Percentiles rank a stretch among this genome's conserved stretches.
These are phyloP conservation scores for Crossoptilon crossoptilon DNA, from an alignment of 2,797 vertebrate species.

Conservation along the genomic window DNA sequence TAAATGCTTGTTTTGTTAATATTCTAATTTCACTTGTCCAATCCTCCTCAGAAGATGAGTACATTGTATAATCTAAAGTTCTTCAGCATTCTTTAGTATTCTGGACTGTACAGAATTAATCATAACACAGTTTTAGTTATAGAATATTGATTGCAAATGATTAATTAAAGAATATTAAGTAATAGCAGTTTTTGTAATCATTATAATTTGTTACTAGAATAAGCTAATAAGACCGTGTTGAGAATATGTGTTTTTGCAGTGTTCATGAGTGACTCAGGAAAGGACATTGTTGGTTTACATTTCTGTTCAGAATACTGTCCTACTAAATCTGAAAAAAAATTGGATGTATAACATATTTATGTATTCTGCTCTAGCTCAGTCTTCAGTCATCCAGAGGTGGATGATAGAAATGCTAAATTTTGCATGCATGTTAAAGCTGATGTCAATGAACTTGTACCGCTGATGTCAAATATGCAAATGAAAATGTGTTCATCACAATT, in stretches of 20 bases:
- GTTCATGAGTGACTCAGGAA: slow-evolving; percentile 63
- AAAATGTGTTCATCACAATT: background rate
- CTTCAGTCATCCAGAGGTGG: background rate
- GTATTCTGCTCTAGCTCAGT: slow-evolving; percentile 4
- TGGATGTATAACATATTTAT: background rate
- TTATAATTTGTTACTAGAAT: slow-evolving; percentile 61
- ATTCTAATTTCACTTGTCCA: slow-evolving; percentile 67
- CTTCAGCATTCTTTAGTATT: slow-evolving; percentile 69
- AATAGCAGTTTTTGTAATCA: slow-evolving; percentile 53
- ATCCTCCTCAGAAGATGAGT: slow-evolving; percentile 64
- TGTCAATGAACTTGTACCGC: slow-evolving; percentile 1
- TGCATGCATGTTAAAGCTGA: background rate
- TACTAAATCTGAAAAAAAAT: slow-evolving; percentile 26
- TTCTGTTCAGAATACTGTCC: slow-evolving; percentile 56
- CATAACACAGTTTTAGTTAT: slow-evolving; percentile 26
- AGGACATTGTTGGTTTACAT: slow-evolving; percentile 59
- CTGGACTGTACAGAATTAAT: slow-evolving; percentile 25
- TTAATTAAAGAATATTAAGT: slow-evolving; percentile 75
- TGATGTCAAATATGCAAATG: background rate
- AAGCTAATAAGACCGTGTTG: slow-evolving; percentile 61
- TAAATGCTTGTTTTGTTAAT: slow-evolving; percentile 69
- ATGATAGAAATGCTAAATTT: background rate
- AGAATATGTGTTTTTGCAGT: slow-evolving; percentile 51
- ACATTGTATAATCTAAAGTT: slow-evolving; percentile 59
- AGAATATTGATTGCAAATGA: slow-evolving; percentile 61